phyloP scores from a whole-genome alignment of 2,113 vertebrate genomes.

The Nasalis larvatus region DNA sequence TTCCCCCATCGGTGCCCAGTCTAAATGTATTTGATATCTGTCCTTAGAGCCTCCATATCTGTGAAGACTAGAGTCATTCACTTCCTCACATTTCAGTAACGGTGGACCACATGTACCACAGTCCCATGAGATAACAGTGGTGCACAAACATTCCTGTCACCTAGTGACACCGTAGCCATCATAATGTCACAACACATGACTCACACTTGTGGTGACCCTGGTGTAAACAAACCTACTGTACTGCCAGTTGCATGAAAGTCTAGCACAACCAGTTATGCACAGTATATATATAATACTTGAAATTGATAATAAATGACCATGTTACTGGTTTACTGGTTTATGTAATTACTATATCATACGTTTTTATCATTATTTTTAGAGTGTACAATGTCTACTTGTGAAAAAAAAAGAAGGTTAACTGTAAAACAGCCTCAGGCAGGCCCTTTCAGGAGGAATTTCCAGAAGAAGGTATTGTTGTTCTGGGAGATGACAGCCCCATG shows the following conservation, averaged over 20 bases:
- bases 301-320: not conserved
- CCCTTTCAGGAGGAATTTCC: not conserved
- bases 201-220: not conserved
- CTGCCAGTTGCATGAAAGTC: not conserved
- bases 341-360: not conserved
- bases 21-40: not conserved
- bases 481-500: not conserved
- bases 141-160: not conserved
- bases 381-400: not conserved
- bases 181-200: not conserved
- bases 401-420: not conserved
- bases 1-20: not conserved
- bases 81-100: not conserved
- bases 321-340: not conserved
- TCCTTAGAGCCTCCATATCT: not conserved
- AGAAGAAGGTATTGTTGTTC: not conserved
- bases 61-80: not conserved
- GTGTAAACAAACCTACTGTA: not conserved
- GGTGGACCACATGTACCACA: not conserved
- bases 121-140: not conserved
- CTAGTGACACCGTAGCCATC: not conserved
- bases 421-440: not conserved
- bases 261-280: not conserved
- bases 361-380: not conserved
- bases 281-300: not conserved